Evolutionary conservation across 1,140 invertebrate genomes (phyloP).

Genomic region (Thereuonema tuberculata): DNA sequence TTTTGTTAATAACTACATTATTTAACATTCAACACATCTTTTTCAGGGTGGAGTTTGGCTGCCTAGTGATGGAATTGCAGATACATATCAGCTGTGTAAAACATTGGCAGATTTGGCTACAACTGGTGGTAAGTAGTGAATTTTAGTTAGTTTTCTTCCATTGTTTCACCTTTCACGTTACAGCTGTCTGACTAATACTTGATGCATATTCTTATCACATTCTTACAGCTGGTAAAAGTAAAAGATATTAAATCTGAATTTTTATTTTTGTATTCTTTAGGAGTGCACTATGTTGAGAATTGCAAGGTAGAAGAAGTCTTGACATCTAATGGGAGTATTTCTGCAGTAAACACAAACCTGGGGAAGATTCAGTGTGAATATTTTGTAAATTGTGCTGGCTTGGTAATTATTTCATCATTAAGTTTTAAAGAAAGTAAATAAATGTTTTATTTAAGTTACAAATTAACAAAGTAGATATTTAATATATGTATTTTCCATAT

Average conservation of each 20-base stretch:
- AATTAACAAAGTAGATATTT: no score
- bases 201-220: no score
- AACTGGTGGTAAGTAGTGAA: conserved; percentile 17
- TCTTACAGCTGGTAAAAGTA: no score
- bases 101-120: conserved; percentile 20
- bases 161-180: no score
- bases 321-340: conserved; percentile 43
- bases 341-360: conserved; percentile 54
- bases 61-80: conserved; percentile 31
- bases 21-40: no score
- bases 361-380: conserved; percentile 70
- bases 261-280: no score
- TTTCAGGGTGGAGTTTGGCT: conserved; percentile 32
- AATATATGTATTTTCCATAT: no score
- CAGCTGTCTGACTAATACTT: no score
- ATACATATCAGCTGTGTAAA: conserved; percentile 22
- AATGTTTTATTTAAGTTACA: neutral
- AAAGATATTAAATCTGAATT: no score
- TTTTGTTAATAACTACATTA: no score
- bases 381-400: conserved; percentile 83
- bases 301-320: conserved; percentile 42
- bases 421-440: neutral
- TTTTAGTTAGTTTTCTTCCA: conserved; percentile 7
- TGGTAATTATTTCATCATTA: conserved; percentile 35
- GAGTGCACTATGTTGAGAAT: conserved; percentile 45